Evolutionary conservation across 2,888 invertebrate genomes (phyloP), one percentile per base, ranked within the genome.

Genomic region (Platynereis dumerilii): DNA sequence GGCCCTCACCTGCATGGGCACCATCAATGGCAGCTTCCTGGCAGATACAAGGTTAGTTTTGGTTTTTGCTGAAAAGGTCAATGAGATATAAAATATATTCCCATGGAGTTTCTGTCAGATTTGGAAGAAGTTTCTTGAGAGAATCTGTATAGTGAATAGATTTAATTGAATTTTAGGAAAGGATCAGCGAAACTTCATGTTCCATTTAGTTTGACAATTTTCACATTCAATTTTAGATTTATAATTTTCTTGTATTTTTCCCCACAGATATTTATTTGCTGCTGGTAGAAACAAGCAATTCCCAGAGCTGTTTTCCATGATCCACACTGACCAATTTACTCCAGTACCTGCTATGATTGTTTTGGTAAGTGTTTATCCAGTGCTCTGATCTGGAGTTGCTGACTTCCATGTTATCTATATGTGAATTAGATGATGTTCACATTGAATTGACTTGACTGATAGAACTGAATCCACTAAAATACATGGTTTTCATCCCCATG

Each of bases 11-110:
- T 68, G 65, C 42, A 68, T 69, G 68, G 69, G 69, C 12, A 59
- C 68, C 15, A 61, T 66, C 39, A 69, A 69, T 56, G 69, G 69
- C 12, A 68, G 66, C 52, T 66, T 68, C 27, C 67, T 69, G 44
- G 52, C 63, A 22, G 66, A 69, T 55, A 58, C 69, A 5, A 65
- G 60, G 67, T 69, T 5, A n/a, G n/a, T n/a, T n/a, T n/a, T n/a
- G n/a, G n/a, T n/a, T n/a, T n/a, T n/a, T n/a, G n/a, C n/a, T n/a
- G n/a, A n/a, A n/a, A n/a, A n/a, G n/a, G n/a, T n/a, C n/a, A n/a
- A n/a, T n/a, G n/a, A n/a, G n/a, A n/a, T n/a, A n/a, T n/a, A n/a
- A n/a, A n/a, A n/a, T n/a, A n/a, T n/a, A n/a, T n/a, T n/a, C n/a
- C n/a, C n/a, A n/a, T n/a, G n/a, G n/a, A n/a, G n/a, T n/a, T n/a